Conservation (phyloP, 2,113 vertebrate species). For the Micromys minutus region DNA sequence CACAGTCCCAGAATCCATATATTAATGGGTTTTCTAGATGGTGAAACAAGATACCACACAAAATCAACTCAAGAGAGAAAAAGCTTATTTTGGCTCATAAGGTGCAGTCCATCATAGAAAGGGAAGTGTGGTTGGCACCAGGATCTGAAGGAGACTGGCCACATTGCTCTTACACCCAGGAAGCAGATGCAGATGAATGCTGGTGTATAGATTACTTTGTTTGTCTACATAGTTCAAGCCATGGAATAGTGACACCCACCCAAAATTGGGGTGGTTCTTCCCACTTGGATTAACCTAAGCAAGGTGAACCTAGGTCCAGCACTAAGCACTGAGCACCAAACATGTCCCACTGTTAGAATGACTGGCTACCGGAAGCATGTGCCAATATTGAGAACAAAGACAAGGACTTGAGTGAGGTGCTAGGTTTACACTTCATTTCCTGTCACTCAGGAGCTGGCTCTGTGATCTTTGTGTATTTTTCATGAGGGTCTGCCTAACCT, state of each 20-base stretch:
- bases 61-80: background rate
- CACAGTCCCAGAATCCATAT: fast-evolving
- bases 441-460: background rate
- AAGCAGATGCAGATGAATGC: background rate
- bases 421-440: background rate
- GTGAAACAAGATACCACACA: background rate
- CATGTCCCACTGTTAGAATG: background rate
- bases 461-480: background rate
- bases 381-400: background rate
- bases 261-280: background rate
- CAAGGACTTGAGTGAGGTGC: background rate
- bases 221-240: background rate
- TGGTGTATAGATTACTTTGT: background rate
- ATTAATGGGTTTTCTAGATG: background rate
- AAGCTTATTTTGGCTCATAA: background rate
- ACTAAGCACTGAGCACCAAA: background rate
- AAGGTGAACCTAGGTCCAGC: background rate
- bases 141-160: background rate
- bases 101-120: background rate
- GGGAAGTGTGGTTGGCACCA: background rate
- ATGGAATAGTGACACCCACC: background rate
- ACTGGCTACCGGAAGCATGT: background rate
- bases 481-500: background rate
- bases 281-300: background rate
- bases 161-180: background rate